Evolutionary conservation across 92 coral and sea anemone species (phyloP), one percentile per base, ranked within the genome.

Genomic region (Scolanthus callimorphus): DNA sequence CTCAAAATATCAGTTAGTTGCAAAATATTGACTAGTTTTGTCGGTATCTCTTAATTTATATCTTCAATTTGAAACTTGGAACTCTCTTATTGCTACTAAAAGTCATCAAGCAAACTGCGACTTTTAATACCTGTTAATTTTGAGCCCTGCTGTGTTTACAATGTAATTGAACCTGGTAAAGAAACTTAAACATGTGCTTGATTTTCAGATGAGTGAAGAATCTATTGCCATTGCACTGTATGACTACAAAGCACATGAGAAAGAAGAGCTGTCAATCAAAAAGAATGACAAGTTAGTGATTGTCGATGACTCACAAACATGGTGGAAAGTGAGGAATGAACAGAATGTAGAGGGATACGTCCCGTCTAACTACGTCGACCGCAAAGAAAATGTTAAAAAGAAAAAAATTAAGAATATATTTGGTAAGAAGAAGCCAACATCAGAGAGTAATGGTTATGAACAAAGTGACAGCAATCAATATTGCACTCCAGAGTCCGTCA

Each of bases 321-420:
- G 99, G 99, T 94, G 99, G 99, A 76, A 73, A 45, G 99, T 94
- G 1, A 81, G 84, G 49, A 94, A 94, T 74, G 88, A 91, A n/a
- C 76, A 51, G 11, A 84, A 59, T 1, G 84, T 70, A 48, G 75
- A 78, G 6, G 99, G 99, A 0, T 90, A 80, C 62, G 99, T 94
- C n/a, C 99, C 99, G 0, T 94, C 99, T 26, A 94, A 94, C 71
- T 94, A 94, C 54, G 77, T 94, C 51, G 81, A 65, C 37, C 57
- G 80, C 27, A 70, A 63, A 28, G 91, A 79, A 50, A 39, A 72
- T 39, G 59, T 71, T 41, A 77, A 70, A 48, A 84, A 79, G 47
- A 45, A 52, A 22, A 64, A 59, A 20, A 65, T 73, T 55, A 85
- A 87, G 58, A 82, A 73, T 43, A 65, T 85, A 17, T 77, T 79